Evolutionary conservation across 2,797 vertebrate genomes (phyloP).

Genomic region (Xyrichtys novacula): DNA sequence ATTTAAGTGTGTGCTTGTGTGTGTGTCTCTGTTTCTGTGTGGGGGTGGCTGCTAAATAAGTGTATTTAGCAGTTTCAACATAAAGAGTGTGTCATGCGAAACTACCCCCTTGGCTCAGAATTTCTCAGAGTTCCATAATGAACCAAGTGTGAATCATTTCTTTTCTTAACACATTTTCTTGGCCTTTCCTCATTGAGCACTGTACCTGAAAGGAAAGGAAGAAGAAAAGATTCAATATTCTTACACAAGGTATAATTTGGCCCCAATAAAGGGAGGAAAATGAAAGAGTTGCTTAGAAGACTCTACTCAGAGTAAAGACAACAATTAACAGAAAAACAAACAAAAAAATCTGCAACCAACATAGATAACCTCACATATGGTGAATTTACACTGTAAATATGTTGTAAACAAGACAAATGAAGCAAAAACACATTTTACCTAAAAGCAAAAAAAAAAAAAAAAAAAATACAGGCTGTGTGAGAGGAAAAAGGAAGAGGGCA

Average conservation of each 20-base stretch:
- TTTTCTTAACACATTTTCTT: not conserved
- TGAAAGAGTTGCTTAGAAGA: not conserved
- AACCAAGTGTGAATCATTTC: not conserved
- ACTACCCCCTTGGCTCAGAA: not conserved
- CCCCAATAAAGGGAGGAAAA: conserved; percentile 1
- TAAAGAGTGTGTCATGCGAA: conserved; percentile 53
- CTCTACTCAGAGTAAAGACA: not conserved
- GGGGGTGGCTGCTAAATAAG: conserved; percentile 3
- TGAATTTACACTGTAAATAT: not conserved
- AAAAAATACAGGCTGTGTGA: not conserved
- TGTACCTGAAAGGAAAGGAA: too few species aligned
- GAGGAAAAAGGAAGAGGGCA: conserved; percentile 15
- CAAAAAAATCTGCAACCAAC: not conserved
- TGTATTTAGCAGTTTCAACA: conserved; percentile 30
- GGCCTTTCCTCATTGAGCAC: too few species aligned
- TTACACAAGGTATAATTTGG: not conserved
- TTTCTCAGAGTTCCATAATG: not conserved
- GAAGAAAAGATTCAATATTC: too few species aligned
- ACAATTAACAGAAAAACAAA: not conserved
- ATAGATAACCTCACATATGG: not conserved
- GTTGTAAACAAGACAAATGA: not conserved
- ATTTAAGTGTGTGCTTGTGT: conserved; percentile 10
- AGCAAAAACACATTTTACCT: not conserved
- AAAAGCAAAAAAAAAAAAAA: not conserved
- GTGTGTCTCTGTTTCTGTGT: conserved; percentile 8